Evolutionary conservation across 2,888 invertebrate species (phyloP).

Genomic region (Atherix ibis): DNA sequence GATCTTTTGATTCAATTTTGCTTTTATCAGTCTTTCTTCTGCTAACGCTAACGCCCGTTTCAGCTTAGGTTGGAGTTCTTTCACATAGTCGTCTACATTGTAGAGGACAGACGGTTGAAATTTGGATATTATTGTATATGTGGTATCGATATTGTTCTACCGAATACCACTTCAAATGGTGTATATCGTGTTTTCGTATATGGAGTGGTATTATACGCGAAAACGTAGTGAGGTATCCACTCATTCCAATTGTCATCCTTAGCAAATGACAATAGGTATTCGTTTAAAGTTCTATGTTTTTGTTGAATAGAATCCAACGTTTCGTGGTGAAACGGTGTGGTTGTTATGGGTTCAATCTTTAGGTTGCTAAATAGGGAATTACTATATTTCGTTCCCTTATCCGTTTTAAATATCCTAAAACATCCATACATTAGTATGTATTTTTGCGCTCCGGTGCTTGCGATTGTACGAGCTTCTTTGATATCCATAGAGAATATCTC

Average conservation of each 20-base stretch:
- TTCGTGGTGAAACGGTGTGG: slow-evolving; percentile 7
- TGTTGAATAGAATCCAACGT: slow-evolving; percentile 3
- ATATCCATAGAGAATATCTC: background rate
- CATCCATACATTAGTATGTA: slow-evolving; percentile 1
- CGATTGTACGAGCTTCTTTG: background rate
- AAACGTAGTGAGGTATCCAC: slow-evolving; percentile 3
- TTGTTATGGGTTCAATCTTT: slow-evolving; percentile 3
- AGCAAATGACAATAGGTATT: slow-evolving; percentile 5
- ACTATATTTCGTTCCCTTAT: slow-evolving; percentile 4
- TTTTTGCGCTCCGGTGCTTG: background rate
- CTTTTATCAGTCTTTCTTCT: background rate
- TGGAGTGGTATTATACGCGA: slow-evolving; percentile 5
- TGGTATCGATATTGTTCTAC: no score
- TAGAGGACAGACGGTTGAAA: no score
- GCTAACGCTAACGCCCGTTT: background rate
- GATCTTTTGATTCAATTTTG: background rate
- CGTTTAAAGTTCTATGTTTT: slow-evolving; percentile 2
- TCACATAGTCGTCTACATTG: background rate
- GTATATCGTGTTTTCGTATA: slow-evolving; percentile 1
- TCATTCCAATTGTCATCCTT: slow-evolving; percentile 4
- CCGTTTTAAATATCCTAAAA: slow-evolving; percentile 5
- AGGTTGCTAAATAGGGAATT: slow-evolving; percentile 3
- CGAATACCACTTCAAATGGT: background rate
- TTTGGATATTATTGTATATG: no score
- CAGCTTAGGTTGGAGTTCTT: background rate